A percentile compares a stretch with the other conserved stretches of the same genome.
Evolutionary conservation across 1,140 invertebrate genomes (phyloP).

Genomic region (Leptinotarsa defecta): DNA sequence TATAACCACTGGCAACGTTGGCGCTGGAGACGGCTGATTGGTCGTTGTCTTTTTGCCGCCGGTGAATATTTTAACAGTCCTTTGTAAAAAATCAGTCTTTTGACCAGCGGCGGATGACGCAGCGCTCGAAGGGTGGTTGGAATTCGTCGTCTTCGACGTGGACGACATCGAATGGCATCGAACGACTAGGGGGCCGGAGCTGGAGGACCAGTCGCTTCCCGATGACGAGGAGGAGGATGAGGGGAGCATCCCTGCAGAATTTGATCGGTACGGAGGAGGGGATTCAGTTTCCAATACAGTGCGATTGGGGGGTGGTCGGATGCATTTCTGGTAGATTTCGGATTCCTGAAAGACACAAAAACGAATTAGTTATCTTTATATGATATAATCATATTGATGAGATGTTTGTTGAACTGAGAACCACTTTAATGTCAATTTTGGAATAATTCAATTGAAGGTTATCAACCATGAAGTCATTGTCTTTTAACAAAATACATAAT

Average conservation of each 20-base stretch:
- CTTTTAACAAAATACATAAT: too few relatives aligned
- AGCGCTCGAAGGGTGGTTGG: slow-evolving; percentile 32
- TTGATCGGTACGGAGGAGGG: slow-evolving; percentile 68
- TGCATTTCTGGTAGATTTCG: slow-evolving; percentile 71
- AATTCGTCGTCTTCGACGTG: slow-evolving; percentile 42
- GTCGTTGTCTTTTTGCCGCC: slow-evolving; percentile 49
- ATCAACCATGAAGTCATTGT: too few relatives aligned
- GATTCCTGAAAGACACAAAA: slow-evolving; percentile 60
- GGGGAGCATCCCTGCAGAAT: slow-evolving; percentile 59
- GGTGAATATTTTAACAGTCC: slow-evolving; percentile 57
- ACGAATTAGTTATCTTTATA: not conserved
- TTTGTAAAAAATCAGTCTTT: slow-evolving; percentile 58
- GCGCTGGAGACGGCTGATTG: slow-evolving; percentile 34
- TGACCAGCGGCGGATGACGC: slow-evolving; percentile 41
- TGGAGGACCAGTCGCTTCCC: slow-evolving; percentile 41
- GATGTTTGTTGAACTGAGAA: too few relatives aligned
- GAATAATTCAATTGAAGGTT: too few relatives aligned
- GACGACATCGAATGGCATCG: slow-evolving; percentile 56
- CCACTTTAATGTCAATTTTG: too few relatives aligned
- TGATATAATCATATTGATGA: too few relatives aligned
- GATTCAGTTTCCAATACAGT: slow-evolving; percentile 71
- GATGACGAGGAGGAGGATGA: slow-evolving; percentile 39
- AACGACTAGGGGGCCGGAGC: slow-evolving; percentile 47
- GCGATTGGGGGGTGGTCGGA: slow-evolving; percentile 72
- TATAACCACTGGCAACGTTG: slow-evolving; percentile 51